A percentile compares a stretch with the other conserved stretches of the same genome.
Evolutionary conservation across 2,888 invertebrate species (phyloP).

Genomic region (Spodoptera littoralis): DNA sequence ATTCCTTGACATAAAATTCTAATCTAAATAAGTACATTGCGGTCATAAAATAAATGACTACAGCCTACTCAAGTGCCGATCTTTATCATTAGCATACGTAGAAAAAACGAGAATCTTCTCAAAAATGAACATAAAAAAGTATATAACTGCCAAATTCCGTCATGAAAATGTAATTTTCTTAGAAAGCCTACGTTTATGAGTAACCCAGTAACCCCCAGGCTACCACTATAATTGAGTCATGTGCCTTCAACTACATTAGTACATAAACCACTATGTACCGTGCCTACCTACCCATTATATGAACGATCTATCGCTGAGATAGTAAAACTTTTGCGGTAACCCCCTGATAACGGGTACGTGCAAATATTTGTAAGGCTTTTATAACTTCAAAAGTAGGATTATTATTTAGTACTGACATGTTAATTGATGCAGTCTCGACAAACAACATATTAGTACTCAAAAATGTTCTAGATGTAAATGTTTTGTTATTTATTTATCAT

Average conservation of each 20-base stretch:
- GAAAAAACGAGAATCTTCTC: not conserved
- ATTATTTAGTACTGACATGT: constrained; percentile 37
- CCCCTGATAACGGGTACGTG: constrained; percentile 60
- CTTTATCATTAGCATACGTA: constrained; percentile 4
- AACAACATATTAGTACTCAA: constrained; percentile 6
- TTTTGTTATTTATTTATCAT: constrained; percentile 2
- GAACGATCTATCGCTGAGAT: constrained; percentile 48
- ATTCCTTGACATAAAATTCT: too few relatives aligned
- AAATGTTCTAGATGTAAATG: constrained; percentile 1
- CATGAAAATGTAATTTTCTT: constrained; percentile 37
- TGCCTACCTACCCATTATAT: constrained; percentile 41
- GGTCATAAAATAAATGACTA: too few relatives aligned
- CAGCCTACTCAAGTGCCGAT: not conserved
- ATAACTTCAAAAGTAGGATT: constrained; percentile 47
- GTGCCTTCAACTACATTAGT: constrained; percentile 28
- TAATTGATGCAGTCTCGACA: constrained; percentile 31
- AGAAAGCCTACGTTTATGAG: constrained; percentile 42
- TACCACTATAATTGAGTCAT: constrained; percentile 42
- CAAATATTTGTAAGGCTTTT: constrained; percentile 61
- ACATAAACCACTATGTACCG: constrained; percentile 46
- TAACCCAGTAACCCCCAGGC: constrained; percentile 43
- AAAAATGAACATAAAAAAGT: constrained; percentile 8
- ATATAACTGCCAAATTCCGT: constrained; percentile 22
- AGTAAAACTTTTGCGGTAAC: constrained; percentile 37
- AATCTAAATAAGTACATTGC: too few relatives aligned